Conservation (phyloP, 2,888 invertebrate species). For the Cybosia mesomella region DNA sequence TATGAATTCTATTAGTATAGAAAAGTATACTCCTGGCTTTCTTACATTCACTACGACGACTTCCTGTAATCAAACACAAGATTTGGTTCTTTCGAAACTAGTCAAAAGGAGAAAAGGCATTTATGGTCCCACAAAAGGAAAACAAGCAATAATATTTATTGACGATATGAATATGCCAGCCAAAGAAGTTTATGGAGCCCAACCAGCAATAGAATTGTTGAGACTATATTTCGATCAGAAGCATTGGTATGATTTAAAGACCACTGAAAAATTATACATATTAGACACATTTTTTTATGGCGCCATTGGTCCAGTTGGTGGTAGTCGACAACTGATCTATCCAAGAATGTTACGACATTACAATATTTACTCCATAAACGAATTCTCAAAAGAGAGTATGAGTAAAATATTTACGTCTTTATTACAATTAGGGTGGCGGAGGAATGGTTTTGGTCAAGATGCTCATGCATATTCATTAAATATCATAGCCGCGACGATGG, state of each 20-base stretch:
- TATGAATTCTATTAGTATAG: constrained; percentile 89
- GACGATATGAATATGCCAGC: constrained; percentile 96
- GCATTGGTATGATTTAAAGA: constrained; percentile 95
- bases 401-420: constrained; percentile 94
- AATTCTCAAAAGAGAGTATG: constrained; percentile 95
- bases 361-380: constrained; percentile 94
- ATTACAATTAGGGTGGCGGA: constrained; percentile 91
- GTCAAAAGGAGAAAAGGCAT: constrained; percentile 90
- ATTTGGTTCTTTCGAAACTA: constrained; percentile 91
- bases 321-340: constrained; percentile 95
- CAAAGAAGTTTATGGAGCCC: constrained; percentile 94
- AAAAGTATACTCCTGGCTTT: constrained; percentile 91
- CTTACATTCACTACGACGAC: constrained; percentile 95
- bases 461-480: constrained; percentile 88
- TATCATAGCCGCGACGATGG: constrained; percentile 93
- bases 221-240: constrained; percentile 94
- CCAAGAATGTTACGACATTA: constrained; percentile 95
- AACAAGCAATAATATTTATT: constrained; percentile 91
- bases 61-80: constrained; percentile 93
- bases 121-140: constrained; percentile 92
- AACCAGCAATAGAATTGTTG: constrained; percentile 94
- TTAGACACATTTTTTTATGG: constrained; percentile 93
- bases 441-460: constrained; percentile 94
- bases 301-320: constrained; percentile 97
- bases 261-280: constrained; percentile 91